A percentile compares a stretch with the other conserved stretches of the same genome.
Conservation (phyloP, 2,888 invertebrate genomes). For the Drosophila putrida region DNA sequence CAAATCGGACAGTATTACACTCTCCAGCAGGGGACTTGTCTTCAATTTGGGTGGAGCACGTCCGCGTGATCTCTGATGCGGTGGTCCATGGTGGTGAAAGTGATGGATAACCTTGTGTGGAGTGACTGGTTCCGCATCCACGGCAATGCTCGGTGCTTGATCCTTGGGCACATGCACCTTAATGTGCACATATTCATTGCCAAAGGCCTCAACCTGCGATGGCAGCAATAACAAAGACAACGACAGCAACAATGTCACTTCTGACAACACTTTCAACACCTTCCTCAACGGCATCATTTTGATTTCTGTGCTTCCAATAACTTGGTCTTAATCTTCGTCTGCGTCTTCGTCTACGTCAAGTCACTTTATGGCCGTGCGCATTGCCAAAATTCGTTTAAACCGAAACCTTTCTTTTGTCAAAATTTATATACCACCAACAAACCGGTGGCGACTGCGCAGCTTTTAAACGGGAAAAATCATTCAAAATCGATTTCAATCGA, state of each 20-base stretch:
- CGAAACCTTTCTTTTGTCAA: conserved; percentile 64
- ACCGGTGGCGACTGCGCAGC: conserved; percentile 43
- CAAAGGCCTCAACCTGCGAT: conserved; percentile 55
- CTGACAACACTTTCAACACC: conserved; percentile 16
- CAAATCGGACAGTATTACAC: conserved; percentile 69
- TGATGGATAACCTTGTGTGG: conserved; percentile 73
- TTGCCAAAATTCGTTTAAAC: conserved; percentile 78
- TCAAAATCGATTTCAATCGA: neutral
- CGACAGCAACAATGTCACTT: conserved; percentile 1
- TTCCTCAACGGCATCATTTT: conserved; percentile 6
- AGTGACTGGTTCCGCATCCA: conserved; percentile 36
- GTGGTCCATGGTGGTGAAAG: conserved; percentile 65
- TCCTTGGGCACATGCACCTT: conserved; percentile 77
- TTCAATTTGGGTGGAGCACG: conserved; percentile 31
- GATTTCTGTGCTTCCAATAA: neutral
- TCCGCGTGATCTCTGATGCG: conserved; percentile 46
- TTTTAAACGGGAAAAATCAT: conserved; percentile 34
- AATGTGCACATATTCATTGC: conserved; percentile 78
- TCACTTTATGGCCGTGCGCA: conserved; percentile 37
- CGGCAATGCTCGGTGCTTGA: conserved; percentile 46
- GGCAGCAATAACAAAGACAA: conserved; percentile 6
- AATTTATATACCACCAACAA: conserved; percentile 70
- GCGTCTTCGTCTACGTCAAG: conserved; percentile 12
- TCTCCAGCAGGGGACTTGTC: conserved; percentile 67
- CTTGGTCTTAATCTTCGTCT: conserved; percentile 2